Conservation (phyloP, 2,888 invertebrate species). For the Cheilosia vulpina region DNA sequence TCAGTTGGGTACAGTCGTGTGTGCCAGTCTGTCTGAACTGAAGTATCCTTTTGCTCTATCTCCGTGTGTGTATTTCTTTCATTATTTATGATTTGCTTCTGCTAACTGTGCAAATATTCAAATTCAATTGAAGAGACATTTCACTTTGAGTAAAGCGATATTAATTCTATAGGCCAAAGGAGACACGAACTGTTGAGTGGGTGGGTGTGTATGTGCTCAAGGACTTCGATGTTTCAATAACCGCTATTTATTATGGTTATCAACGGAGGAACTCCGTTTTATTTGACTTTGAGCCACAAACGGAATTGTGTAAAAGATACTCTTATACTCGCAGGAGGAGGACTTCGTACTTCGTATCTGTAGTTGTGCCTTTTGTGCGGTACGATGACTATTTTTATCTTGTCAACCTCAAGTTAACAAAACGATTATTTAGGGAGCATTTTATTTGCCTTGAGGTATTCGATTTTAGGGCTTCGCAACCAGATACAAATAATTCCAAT, state of each 20-base stretch:
- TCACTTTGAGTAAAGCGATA: conserved; percentile 59
- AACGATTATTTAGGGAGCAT: conserved; percentile 22
- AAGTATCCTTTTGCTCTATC: conserved; percentile 11
- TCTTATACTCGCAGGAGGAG: neutral
- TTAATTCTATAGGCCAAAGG: conserved; percentile 17
- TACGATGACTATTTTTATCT: neutral
- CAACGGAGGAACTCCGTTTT: conserved; percentile 41
- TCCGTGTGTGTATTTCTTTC: neutral
- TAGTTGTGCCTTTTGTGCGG: neutral
- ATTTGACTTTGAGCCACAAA: conserved; percentile 49
- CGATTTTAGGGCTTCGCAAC: conserved; percentile 37
- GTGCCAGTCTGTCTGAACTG: neutral
- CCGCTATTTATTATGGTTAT: conserved; percentile 63
- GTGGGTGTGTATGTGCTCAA: conserved; percentile 3
- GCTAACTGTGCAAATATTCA: conserved; percentile 70
- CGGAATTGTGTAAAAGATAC: neutral
- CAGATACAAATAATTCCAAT: conserved; percentile 12
- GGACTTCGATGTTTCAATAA: conserved; percentile 43
- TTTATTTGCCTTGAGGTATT: conserved; percentile 3
- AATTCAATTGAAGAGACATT: conserved; percentile 52
- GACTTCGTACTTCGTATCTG: neutral
- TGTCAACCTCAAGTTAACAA: conserved; percentile 38
- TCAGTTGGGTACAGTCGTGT: neutral
- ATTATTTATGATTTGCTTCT: conserved; percentile 46
- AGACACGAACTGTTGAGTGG: neutral